These are phyloP conservation scores for Scrobipalpa atriplicella DNA, from an alignment of 2,888 invertebrate species.

Conservation along the genomic window DNA sequence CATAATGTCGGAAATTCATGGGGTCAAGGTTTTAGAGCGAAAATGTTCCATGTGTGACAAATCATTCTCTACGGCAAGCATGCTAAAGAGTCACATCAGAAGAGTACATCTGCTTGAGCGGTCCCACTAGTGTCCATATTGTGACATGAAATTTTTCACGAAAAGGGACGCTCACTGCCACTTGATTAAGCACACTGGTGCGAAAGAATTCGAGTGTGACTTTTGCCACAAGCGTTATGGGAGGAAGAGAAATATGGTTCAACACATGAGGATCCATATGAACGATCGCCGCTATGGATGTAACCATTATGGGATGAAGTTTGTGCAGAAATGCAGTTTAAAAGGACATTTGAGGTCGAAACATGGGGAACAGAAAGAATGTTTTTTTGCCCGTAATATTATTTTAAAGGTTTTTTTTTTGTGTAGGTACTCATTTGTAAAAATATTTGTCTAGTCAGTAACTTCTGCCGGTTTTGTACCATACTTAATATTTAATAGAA, in stretches of 20 bases:
- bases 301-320: slow-evolving; percentile 36
- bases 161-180: slow-evolving; percentile 44
- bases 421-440: too few species aligned
- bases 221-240: slow-evolving; percentile 55
- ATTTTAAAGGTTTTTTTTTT: too few species aligned
- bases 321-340: slow-evolving; percentile 43
- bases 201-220: slow-evolving; percentile 53
- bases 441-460: too few species aligned
- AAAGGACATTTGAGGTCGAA: slow-evolving; percentile 38
- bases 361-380: slow-evolving; percentile 34
- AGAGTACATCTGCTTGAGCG: slow-evolving; percentile 57
- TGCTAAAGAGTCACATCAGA: slow-evolving; percentile 44
- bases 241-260: too few species aligned
- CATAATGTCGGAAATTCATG: slow-evolving; percentile 35
- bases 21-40: not conserved
- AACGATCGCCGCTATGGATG: slow-evolving; percentile 44
- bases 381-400: too few species aligned
- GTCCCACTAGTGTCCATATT: slow-evolving; percentile 43
- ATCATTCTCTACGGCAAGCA: slow-evolving; percentile 40
- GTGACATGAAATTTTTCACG: slow-evolving; percentile 47
- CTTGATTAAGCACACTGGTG: slow-evolving; percentile 46
- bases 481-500: too few species aligned
- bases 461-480: too few species aligned
- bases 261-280: slow-evolving; percentile 50
- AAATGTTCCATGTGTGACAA: slow-evolving; percentile 45